Conservation (phyloP, 2,888 invertebrate genomes). For the Yponomeuta cagnagella region DNA sequence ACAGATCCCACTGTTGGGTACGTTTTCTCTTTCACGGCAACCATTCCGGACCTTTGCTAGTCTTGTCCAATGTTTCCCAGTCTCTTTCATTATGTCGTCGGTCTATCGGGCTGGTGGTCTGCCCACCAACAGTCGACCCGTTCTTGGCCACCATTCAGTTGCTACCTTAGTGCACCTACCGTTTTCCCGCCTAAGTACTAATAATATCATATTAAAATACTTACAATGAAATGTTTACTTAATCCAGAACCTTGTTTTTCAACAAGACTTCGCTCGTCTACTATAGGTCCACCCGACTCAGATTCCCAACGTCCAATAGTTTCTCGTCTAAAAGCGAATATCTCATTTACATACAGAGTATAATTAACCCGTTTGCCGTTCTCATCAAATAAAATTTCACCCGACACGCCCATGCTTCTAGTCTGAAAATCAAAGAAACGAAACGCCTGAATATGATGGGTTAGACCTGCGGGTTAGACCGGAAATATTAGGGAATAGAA, state of each 20-base stretch:
- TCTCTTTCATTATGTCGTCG: no score
- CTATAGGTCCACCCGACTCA: conserved; percentile 70
- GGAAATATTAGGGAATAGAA: no score
- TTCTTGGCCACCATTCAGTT: no score
- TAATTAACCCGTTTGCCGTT: conserved; percentile 82
- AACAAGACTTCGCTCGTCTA: conserved; percentile 58
- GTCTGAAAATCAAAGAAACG: conserved; percentile 59
- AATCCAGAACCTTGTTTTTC: conserved; percentile 69
- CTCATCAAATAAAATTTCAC: conserved; percentile 80
- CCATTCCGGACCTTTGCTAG: no score
- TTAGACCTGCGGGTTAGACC: no score
- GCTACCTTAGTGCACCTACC: no score
- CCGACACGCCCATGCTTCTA: conserved; percentile 79
- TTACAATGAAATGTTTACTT: conserved; percentile 79
- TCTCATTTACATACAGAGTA: conserved; percentile 80
- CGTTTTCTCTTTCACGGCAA: no score
- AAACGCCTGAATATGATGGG: neutral
- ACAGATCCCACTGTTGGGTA: no score
- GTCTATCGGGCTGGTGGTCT: no score
- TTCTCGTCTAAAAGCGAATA: conserved; percentile 36
- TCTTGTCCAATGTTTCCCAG: no score
- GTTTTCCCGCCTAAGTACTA: no score
- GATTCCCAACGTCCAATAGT: conserved; percentile 57
- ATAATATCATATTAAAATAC: conserved; percentile 18
- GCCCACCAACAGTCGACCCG: no score